phyloP scores from a whole-genome alignment of 2,888 invertebrate genomes.

The Mellilla xanthometata region DNA sequence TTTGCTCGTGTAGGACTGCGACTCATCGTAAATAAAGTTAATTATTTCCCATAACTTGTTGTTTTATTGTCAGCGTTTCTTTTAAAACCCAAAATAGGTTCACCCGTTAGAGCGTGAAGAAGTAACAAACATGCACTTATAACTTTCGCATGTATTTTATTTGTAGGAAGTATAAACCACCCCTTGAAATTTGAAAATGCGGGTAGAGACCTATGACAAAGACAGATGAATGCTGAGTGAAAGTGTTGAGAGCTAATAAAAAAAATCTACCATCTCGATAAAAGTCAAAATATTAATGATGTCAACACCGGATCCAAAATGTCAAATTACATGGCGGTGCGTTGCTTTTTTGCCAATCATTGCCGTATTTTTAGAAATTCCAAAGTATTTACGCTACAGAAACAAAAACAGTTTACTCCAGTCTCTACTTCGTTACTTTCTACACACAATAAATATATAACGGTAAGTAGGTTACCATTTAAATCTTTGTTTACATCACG shows the following conservation, averaged over 20 bases:
- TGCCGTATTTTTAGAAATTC: conserved; percentile 63
- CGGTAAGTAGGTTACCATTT: conserved; percentile 35
- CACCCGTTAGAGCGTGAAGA: no score
- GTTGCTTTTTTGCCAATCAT: conserved; percentile 77
- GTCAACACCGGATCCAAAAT: conserved; percentile 45
- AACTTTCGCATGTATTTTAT: no score
- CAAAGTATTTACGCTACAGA: conserved; percentile 50
- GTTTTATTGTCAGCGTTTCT: conserved; percentile 28
- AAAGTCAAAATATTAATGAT: neutral
- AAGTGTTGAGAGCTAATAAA: no score
- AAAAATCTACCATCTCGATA: no score
- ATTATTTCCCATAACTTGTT: conserved; percentile 36
- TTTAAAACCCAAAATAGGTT: no score
- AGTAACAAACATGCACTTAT: no score
- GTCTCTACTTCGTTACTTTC: conserved; percentile 26
- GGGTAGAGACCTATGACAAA: no score
- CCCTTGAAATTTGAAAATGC: no score
- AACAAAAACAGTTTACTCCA: conserved; percentile 34
- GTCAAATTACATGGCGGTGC: conserved; percentile 70
- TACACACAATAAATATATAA: conserved; percentile 28
- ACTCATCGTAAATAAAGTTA: conserved; percentile 56
- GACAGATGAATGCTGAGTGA: no score
- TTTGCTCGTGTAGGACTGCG: conserved; percentile 69
- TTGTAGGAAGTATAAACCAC: no score
- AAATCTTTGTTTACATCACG: conserved; percentile 17